A percentile compares a stretch with the other conserved stretches of the same genome.
phyloP scores from a whole-genome alignment of 2,888 invertebrate species.

The Buathra laborator region DNA sequence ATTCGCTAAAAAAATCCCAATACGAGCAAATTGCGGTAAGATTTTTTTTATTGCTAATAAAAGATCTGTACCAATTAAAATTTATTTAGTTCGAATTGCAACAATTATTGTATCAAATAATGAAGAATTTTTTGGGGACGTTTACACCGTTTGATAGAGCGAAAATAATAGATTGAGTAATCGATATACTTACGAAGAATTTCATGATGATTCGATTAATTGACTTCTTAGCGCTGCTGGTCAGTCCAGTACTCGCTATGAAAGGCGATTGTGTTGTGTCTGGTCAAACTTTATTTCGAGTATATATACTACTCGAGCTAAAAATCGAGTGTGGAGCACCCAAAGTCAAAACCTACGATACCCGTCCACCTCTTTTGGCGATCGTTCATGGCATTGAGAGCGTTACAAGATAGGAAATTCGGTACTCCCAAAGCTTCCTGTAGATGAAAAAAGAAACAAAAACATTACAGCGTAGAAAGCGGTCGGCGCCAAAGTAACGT shows the following conservation, averaged over 20 bases:
- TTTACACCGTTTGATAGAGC: too few relatives aligned
- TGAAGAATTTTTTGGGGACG: too few relatives aligned
- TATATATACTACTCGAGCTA: constrained; percentile 56
- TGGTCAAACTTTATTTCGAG: constrained; percentile 32
- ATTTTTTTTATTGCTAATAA: too few relatives aligned
- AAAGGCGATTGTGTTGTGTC: constrained; percentile 67
- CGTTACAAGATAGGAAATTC: constrained; percentile 26
- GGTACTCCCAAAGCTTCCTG: constrained; percentile 18
- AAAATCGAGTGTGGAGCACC: neutral
- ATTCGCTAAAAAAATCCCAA: too few relatives aligned
- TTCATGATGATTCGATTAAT: constrained; percentile 73
- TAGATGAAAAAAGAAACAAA: neutral
- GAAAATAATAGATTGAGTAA: neutral
- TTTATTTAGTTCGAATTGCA: too few relatives aligned
- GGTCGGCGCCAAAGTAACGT: constrained; percentile 25
- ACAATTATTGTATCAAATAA: too few relatives aligned
- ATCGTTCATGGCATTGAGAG: constrained; percentile 43
- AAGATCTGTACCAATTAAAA: too few relatives aligned
- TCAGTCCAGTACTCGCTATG: constrained; percentile 77
- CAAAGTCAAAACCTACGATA: neutral
- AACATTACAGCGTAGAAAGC: constrained; percentile 51
- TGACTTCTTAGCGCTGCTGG: constrained; percentile 70
- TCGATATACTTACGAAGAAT: constrained; percentile 74
- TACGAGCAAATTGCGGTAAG: too few relatives aligned
- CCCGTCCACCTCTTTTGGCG: constrained; percentile 43